Conservation (phyloP, 2,113 vertebrate genomes). For the Irena cyanogastra region DNA sequence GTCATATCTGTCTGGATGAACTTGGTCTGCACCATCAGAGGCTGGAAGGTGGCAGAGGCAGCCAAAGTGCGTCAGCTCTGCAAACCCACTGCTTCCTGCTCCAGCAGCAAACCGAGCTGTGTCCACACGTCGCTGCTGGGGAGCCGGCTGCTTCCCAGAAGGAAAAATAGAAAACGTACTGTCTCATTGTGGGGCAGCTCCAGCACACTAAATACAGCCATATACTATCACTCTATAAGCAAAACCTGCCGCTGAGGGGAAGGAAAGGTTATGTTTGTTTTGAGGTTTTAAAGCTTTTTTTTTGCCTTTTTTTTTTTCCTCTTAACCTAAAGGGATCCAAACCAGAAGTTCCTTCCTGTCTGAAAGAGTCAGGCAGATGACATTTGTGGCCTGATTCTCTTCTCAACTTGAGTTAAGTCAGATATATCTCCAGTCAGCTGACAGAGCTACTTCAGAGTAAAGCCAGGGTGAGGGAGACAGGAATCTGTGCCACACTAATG, state of each 20-base stretch:
- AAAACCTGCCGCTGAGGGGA: constrained; percentile 54
- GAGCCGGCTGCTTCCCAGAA: background rate
- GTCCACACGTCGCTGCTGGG: background rate
- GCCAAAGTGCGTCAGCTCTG: constrained; percentile 17
- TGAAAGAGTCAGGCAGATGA: background rate
- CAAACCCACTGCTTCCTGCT: background rate
- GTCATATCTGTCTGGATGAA: background rate
- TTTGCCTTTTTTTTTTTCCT: background rate
- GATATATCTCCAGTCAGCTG: background rate
- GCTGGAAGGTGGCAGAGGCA: background rate
- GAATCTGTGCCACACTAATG: background rate
- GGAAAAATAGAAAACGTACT: background rate
- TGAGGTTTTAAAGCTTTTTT: constrained; percentile 3
- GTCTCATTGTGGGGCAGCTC: constrained; percentile 21
- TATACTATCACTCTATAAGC: constrained; percentile 32
- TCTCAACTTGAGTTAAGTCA: background rate
- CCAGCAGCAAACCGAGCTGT: background rate
- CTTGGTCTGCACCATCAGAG: background rate
- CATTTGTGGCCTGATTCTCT: background rate
- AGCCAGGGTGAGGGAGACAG: background rate
- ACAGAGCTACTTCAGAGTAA: background rate
- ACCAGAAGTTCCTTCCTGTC: constrained; percentile 50
- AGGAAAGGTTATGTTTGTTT: constrained; percentile 27
- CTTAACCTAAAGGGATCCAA: constrained; percentile 24
- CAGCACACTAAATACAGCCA: background rate